Percentiles rank a stretch among this genome's conserved stretches.
phyloP scores from a whole-genome alignment of 2,113 vertebrate genomes.

The Choloepus hoffmanni region DNA sequence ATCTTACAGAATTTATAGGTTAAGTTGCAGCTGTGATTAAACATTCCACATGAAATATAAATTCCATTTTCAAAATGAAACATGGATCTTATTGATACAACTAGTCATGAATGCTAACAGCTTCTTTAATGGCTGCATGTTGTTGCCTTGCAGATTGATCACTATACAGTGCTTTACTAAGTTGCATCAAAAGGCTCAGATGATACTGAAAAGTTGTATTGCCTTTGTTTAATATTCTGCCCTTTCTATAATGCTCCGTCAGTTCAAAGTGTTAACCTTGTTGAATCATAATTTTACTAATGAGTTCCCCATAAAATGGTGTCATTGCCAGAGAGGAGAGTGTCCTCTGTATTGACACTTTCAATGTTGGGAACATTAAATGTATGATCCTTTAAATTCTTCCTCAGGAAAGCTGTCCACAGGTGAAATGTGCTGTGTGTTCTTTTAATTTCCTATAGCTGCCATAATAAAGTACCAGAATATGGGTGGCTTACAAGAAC shows the following conservation, averaged over 20 bases:
- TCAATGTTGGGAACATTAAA: not conserved
- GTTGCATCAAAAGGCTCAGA: not conserved
- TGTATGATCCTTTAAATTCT: not conserved
- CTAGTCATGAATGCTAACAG: not conserved
- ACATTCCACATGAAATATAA: slow-evolving; percentile 7
- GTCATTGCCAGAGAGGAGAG: not conserved
- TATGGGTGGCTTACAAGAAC: no score
- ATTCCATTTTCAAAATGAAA: slow-evolving; percentile 62
- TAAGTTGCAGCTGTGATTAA: slow-evolving; percentile 43
- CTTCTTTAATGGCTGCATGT: not conserved
- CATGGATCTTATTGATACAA: not conserved
- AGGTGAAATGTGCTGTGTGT: not conserved
- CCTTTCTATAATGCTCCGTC: not conserved
- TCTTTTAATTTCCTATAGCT: no score
- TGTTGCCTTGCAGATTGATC: not conserved
- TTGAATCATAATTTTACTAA: slow-evolving; percentile 40
- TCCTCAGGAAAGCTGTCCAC: not conserved
- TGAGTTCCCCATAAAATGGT: slow-evolving; percentile 14
- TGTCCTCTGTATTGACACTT: not conserved
- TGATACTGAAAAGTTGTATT: not conserved
- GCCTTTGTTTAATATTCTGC: slow-evolving; percentile 16
- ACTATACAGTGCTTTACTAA: not conserved
- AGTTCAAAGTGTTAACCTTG: slow-evolving; percentile 18
- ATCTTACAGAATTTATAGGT: not conserved
- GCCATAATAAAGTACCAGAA: no score